Evolutionary conservation across 2,113 vertebrate genomes (phyloP).

Genomic region (Nyctereutes procyonoides): DNA sequence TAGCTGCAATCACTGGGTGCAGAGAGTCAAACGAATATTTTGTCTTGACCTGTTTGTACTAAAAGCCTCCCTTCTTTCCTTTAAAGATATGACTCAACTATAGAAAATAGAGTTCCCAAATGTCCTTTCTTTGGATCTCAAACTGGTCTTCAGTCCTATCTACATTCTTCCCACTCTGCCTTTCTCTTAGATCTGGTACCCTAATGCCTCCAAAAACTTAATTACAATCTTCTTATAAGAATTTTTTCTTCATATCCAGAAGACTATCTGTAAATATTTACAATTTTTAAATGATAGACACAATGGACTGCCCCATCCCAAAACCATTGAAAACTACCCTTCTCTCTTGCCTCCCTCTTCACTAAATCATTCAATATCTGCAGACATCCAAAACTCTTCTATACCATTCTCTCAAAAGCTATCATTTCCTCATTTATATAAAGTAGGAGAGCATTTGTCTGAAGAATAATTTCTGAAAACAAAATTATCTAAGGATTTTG

Average conservation of each 20-base stretch:
- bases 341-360: neutral
- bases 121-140: neutral
- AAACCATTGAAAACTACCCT: neutral
- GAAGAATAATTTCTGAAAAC: slow-evolving; percentile 45
- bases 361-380: neutral
- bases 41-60: neutral
- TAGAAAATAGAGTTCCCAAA: neutral
- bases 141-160: neutral
- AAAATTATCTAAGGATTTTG: neutral
- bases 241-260: neutral
- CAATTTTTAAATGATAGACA: neutral
- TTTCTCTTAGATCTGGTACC: neutral
- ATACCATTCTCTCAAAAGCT: neutral
- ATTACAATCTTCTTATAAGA: neutral
- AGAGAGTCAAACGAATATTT: slow-evolving; percentile 53
- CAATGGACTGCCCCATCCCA: neutral
- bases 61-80: slow-evolving; percentile 13
- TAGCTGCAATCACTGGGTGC: neutral
- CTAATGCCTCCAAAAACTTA: neutral
- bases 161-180: neutral
- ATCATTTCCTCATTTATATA: neutral
- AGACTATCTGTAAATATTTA: neutral
- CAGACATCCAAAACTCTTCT: neutral
- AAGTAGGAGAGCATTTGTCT: neutral
- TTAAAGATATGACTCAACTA: slow-evolving; percentile 12